Evolutionary conservation across 2,888 invertebrate genomes (phyloP), one percentile per base, ranked within the genome.

Genomic region (Parnassius glacialis): DNA sequence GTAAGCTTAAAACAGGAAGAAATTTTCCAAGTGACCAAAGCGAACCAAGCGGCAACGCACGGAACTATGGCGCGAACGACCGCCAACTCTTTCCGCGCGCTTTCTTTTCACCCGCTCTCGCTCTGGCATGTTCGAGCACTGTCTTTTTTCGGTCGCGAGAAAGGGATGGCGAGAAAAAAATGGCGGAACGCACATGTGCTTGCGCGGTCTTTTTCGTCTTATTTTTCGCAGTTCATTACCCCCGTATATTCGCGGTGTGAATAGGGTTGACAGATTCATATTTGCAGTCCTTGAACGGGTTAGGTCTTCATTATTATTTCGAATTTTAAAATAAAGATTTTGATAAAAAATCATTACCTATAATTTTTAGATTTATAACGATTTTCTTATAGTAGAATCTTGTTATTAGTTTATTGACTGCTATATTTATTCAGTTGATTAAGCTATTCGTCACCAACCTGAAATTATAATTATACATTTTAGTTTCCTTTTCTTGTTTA

Each of bases 181-280:
- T 87, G 84, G 83, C 79, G 75, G 83, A 83, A 87, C 87, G 85
- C 89, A 90, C 88, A 90, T 90, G 90, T 90, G 91, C 88, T 83
- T 84, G 78, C 70, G 84, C 80, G 84, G 76, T 73, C 70, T 78
- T 81, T 79, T 87, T 90, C 84, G 87, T 87, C 82, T 89, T 90
- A 81, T 88, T 90, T 90, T 91, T 91, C 83, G 88, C 84, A 80
- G 88, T 85, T 89, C 89, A 81, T 89, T 90, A 79, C 77, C 87
- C 90, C 82, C 80, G 83, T 81, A 83, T 87, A 85, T 89, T 87
- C 84, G 85, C 76, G 71, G 52, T 61, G 59, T n/a, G 50, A 34
- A 45, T 52, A 63, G 62, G 62, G 62, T 44, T 63, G 62, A 55
- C 62, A 45, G 50, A 34, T 16, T n/a, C n/a, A 16, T 45, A 57